Percentiles rank a stretch among this genome's conserved stretches.
These are phyloP conservation scores for Drosophila triauraria DNA, from an alignment of 1,140 invertebrate genomes.

Conservation along the genomic window DNA sequence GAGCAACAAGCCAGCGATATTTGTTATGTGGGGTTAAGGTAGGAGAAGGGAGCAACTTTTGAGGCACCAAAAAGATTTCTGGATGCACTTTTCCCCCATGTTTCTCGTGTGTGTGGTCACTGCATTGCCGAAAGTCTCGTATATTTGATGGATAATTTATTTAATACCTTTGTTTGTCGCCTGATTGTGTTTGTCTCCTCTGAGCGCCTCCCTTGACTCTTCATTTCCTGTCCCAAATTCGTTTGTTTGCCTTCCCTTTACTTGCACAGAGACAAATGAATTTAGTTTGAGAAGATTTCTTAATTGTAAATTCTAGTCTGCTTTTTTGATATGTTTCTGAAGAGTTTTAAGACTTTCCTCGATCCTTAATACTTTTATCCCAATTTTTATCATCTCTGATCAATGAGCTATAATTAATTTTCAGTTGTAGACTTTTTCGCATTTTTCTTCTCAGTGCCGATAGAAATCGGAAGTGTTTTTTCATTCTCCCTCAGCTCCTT, in stretches of 20 bases:
- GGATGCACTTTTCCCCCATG: constrained; percentile 9
- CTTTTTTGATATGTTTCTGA: background rate
- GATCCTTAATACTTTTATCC: too few species aligned
- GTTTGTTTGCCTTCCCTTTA: constrained; percentile 36
- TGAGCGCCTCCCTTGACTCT: constrained; percentile 13
- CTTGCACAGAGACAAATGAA: background rate
- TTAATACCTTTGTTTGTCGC: constrained; percentile 7
- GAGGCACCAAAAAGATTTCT: background rate
- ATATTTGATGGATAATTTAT: constrained; percentile 23
- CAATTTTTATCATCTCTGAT: too few species aligned
- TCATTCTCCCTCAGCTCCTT: constrained; percentile 5
- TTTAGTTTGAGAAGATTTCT: background rate
- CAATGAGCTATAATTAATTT: too few species aligned
- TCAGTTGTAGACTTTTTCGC: too few species aligned
- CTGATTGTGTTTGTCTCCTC: constrained; percentile 6
- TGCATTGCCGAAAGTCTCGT: background rate
- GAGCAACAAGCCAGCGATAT: constrained; percentile 50
- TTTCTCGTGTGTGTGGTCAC: background rate
- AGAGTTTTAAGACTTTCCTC: too few species aligned
- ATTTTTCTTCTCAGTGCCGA: background rate
- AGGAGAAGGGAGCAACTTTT: background rate
- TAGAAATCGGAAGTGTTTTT: constrained; percentile 55
- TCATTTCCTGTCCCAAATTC: constrained; percentile 50
- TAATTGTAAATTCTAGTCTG: background rate
- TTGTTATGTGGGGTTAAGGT: constrained; percentile 10